Conservation (phyloP, 2,113 vertebrate species). For the Macrotis lagotis region DNA sequence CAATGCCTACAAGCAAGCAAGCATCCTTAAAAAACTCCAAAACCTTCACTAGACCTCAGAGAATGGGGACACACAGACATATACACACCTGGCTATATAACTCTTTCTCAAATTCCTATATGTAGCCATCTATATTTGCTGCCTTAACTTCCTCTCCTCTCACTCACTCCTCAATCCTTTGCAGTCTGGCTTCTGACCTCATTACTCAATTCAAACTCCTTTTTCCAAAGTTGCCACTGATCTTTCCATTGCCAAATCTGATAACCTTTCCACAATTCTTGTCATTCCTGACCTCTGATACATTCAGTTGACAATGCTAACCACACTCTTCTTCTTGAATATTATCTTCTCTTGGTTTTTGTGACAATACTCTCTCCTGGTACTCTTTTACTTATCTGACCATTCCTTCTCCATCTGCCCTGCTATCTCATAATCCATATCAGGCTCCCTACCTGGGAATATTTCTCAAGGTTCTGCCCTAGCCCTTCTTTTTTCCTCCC, state of each 20-base stretch:
- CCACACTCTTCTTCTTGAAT: background rate
- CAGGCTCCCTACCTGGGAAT: background rate
- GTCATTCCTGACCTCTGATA: background rate
- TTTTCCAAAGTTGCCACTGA: background rate
- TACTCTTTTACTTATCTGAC: background rate
- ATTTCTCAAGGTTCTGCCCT: background rate
- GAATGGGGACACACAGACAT: too few species aligned
- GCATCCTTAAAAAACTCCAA: background rate
- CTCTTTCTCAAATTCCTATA: background rate
- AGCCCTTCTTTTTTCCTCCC: background rate
- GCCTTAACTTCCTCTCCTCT: background rate
- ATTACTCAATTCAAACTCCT: background rate
- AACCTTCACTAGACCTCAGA: background rate
- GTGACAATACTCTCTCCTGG: background rate
- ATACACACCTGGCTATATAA: background rate
- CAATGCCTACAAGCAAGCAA: background rate
- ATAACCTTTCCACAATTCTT: background rate
- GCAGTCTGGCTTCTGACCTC: background rate
- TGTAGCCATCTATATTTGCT: background rate
- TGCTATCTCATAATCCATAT: background rate
- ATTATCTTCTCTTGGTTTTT: background rate
- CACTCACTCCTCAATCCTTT: background rate
- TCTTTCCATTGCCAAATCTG: background rate
- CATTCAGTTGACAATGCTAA: background rate
- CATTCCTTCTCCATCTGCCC: background rate